Percentiles rank a stretch among this genome's conserved stretches.
These are phyloP conservation scores for Ifrita kowaldi DNA, from an alignment of 2,113 vertebrate genomes.

Conservation along the genomic window DNA sequence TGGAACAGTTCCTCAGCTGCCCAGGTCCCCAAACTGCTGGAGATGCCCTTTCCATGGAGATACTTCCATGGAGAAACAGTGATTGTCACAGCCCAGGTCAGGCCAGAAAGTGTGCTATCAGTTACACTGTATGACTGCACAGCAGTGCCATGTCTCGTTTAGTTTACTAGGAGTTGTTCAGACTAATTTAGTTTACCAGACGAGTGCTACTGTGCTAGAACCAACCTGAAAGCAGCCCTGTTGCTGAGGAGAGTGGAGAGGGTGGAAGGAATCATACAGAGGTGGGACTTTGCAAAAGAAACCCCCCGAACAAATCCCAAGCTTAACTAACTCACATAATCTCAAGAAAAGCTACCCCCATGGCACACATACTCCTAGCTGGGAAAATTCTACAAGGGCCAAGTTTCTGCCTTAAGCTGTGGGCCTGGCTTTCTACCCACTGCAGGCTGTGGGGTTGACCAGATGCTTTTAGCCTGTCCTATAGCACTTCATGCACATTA, in stretches of 20 bases:
- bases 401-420: background rate
- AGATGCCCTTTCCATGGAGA: background rate
- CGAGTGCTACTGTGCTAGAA: background rate
- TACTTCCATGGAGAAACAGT: background rate
- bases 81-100: background rate
- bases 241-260: background rate
- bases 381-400: background rate
- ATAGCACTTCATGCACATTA: background rate
- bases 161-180: background rate
- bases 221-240: background rate
- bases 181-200: background rate
- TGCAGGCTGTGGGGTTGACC: background rate
- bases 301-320: background rate
- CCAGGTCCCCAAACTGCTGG: background rate
- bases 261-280: background rate
- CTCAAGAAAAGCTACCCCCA: background rate
- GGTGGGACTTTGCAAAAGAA: background rate
- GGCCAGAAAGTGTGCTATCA: background rate
- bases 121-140: background rate
- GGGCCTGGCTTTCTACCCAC: background rate
- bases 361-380: background rate
- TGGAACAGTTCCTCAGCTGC: background rate
- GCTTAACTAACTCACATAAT: background rate
- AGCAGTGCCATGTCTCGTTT: rapidly evolving
- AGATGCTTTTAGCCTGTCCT: background rate